phyloP scores from a whole-genome alignment of 2,797 vertebrate species.

The Denticeps clupeoides region DNA sequence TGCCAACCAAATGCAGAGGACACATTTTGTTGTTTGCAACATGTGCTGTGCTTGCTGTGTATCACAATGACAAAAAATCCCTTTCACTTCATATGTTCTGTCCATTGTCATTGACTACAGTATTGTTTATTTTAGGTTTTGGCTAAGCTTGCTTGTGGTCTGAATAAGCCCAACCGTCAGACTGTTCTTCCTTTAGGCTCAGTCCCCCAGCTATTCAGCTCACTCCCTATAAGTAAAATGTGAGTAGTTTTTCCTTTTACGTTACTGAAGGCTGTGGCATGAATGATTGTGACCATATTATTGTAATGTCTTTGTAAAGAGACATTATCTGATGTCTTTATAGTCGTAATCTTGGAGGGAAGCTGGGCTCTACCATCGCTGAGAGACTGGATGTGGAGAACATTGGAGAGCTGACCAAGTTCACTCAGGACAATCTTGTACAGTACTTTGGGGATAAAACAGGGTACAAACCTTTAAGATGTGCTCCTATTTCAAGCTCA shows the following conservation, averaged over 20 bases:
- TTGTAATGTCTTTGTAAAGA: background rate
- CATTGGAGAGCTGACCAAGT: slow-evolving; percentile 77
- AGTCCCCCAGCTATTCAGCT: slow-evolving; percentile 74
- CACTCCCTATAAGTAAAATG: slow-evolving; percentile 79
- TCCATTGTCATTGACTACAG: no score
- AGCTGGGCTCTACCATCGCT: slow-evolving; percentile 75
- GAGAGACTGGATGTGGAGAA: slow-evolving; percentile 71
- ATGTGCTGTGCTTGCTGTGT: no score
- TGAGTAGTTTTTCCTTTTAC: slow-evolving; percentile 45
- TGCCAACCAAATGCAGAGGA: no score
- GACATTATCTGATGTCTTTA: background rate
- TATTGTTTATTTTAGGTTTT: slow-evolving; percentile 63
- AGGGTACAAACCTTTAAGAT: slow-evolving; percentile 60
- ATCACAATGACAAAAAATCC: no score
- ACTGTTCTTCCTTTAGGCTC: slow-evolving; percentile 73
- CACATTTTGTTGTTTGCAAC: no score
- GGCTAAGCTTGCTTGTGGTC: slow-evolving; percentile 87
- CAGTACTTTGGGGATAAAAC: slow-evolving; percentile 87
- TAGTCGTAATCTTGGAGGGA: slow-evolving; percentile 87
- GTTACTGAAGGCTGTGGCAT: background rate
- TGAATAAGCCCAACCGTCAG: slow-evolving; percentile 94
- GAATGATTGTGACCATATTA: background rate
- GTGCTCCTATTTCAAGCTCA: background rate
- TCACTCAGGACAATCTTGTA: slow-evolving; percentile 67
- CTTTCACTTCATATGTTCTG: no score